phyloP scores from a whole-genome alignment of 2,888 invertebrate genomes.

The Stenoptilia bipunctidactyla region DNA sequence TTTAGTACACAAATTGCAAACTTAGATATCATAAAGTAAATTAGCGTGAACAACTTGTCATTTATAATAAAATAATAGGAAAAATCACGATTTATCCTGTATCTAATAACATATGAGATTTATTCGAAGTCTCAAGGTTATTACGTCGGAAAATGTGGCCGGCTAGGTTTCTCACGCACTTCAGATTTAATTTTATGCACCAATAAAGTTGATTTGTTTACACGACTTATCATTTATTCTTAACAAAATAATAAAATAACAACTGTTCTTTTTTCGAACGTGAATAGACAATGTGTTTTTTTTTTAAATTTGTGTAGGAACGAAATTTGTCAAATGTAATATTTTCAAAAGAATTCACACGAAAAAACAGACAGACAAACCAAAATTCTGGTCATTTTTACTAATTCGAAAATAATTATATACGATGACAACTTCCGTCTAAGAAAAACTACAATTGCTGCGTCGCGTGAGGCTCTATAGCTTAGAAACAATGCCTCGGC shows the following conservation, averaged over 20 bases:
- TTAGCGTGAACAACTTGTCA: no score
- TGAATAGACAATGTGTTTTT: no score
- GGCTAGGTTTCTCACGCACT: not conserved
- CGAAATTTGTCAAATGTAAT: not conserved
- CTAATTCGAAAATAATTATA: constrained; percentile 64
- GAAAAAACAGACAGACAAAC: constrained; percentile 21
- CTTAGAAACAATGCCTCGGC: constrained; percentile 40
- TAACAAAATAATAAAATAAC: no score
- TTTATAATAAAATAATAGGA: not conserved
- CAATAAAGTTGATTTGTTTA: no score
- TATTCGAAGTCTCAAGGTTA: not conserved
- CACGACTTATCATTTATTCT: no score
- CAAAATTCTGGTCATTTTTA: constrained; percentile 43
- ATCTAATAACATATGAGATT: not conserved
- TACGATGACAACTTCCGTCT: constrained; percentile 42
- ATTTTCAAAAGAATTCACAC: not conserved
- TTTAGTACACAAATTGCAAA: no score
- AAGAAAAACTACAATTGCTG: constrained; percentile 53
- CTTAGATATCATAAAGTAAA: no score
- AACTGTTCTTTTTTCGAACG: no score
- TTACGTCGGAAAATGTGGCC: no score
- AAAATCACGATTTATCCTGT: not conserved
- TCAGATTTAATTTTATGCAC: not conserved
- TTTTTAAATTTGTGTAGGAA: no score
- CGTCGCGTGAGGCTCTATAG: constrained; percentile 41